Evolutionary conservation across 2,113 vertebrate genomes (phyloP).

Genomic region (Anguilla rostrata): DNA sequence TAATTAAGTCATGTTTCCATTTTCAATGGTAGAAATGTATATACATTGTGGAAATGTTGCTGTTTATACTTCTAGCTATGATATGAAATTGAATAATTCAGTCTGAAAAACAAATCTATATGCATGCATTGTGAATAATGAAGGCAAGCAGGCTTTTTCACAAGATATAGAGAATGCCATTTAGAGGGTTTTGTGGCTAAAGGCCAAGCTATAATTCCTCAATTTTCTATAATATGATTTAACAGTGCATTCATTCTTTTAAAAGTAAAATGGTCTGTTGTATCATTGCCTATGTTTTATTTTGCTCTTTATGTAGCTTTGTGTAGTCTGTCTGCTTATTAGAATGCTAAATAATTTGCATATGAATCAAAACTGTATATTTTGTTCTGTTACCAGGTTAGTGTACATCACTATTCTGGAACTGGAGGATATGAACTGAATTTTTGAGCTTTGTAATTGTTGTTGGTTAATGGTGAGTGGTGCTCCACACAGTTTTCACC

Average conservation of each 20-base stretch:
- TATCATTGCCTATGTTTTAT: neutral
- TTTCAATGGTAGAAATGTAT: constrained; percentile 5
- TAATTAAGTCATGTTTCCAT: constrained; percentile 8
- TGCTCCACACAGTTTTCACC: constrained; percentile 24
- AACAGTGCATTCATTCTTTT: neutral
- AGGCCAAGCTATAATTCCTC: neutral
- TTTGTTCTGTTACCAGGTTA: neutral
- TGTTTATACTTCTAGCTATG: constrained; percentile 9
- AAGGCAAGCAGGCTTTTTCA: neutral
- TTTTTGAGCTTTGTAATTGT: neutral
- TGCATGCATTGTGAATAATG: neutral
- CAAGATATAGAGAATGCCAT: neutral
- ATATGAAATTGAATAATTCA: constrained; percentile 11
- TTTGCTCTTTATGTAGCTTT: neutral
- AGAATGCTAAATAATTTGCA: neutral
- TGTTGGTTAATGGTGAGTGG: constrained; percentile 15
- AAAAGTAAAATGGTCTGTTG: neutral
- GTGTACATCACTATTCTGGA: neutral
- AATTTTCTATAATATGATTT: neutral
- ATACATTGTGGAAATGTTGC: neutral
- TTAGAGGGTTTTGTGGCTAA: neutral
- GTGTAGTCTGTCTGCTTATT: neutral
- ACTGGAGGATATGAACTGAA: neutral
- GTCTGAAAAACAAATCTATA: neutral
- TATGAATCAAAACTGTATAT: constrained; percentile 1